Percentiles rank a stretch among this genome's conserved stretches.
Evolutionary conservation across 2,113 vertebrate genomes (phyloP).

Genomic region (Poicephalus gulielmi): DNA sequence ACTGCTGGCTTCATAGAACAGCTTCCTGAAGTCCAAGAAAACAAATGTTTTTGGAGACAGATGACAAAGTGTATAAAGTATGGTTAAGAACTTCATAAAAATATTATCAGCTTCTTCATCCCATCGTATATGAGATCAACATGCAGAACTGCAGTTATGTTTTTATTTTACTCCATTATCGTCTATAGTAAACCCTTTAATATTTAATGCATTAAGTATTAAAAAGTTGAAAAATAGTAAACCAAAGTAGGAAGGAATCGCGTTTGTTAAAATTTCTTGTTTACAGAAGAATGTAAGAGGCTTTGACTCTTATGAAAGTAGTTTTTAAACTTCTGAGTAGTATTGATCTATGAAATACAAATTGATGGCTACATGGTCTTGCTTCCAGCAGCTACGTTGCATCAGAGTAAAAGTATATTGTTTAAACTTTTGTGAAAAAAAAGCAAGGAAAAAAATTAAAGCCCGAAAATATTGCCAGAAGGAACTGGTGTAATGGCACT

Average conservation of each 20-base stretch:
- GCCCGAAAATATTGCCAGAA: not conserved
- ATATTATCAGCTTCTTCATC: not conserved
- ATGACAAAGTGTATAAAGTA: not conserved
- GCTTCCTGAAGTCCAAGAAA: not conserved
- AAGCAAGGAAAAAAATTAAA: too few species aligned
- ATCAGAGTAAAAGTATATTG: not conserved
- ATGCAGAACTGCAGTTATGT: not conserved
- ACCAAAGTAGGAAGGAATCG: not conserved
- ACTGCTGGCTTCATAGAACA: not conserved
- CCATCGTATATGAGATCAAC: not conserved
- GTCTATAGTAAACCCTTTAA: not conserved
- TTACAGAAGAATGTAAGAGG: not conserved
- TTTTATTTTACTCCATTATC: not conserved
- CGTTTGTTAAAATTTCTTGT: not conserved
- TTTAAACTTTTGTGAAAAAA: not conserved
- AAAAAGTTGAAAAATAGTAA: not conserved
- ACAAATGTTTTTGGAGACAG: not conserved
- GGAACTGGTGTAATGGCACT: not conserved
- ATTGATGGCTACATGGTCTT: not conserved
- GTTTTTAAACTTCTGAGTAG: not conserved
- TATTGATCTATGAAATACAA: not conserved
- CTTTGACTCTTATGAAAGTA: not conserved
- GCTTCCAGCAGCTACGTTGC: not conserved
- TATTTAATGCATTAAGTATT: not conserved
- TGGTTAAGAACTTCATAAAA: not conserved